Evolutionary conservation across 2,888 invertebrate species (phyloP).

Genomic region (Clivina fossor): DNA sequence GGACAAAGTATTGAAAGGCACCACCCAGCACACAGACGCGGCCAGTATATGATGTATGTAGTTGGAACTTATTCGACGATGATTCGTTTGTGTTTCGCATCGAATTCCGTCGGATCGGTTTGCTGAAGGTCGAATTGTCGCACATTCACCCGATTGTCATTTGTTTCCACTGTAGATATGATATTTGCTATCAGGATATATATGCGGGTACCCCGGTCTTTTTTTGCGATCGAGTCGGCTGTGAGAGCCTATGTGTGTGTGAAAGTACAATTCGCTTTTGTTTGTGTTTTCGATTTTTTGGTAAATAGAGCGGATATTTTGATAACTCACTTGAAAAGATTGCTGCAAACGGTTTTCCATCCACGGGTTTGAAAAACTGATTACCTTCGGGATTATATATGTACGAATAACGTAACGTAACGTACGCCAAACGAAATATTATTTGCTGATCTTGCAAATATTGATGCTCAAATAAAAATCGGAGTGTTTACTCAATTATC

Average conservation of each 20-base stretch:
- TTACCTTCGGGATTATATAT: background rate
- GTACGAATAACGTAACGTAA: too few relatives aligned
- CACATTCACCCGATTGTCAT: conserved; percentile 3
- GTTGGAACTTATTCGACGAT: too few relatives aligned
- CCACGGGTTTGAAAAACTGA: background rate
- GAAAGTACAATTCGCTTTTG: conserved; percentile 18
- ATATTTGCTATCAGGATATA: conserved; percentile 23
- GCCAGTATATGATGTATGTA: too few relatives aligned
- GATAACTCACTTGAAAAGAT: conserved; percentile 9
- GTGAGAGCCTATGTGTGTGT: too few relatives aligned
- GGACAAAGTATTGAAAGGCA: too few relatives aligned
- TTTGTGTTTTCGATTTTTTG: conserved; percentile 29
- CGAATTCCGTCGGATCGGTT: conserved; percentile 2
- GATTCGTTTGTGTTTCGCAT: conserved; percentile 19
- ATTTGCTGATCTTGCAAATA: too few relatives aligned
- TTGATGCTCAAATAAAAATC: too few relatives aligned
- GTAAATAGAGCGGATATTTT: conserved; percentile 25
- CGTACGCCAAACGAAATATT: too few relatives aligned
- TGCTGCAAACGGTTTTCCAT: background rate
- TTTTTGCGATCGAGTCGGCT: conserved; percentile 20
- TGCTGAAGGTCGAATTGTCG: background rate
- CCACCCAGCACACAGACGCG: too few relatives aligned
- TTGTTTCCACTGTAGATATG: conserved; percentile 21
- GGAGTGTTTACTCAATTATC: too few relatives aligned
- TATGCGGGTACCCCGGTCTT: conserved; percentile 25